phyloP scores from a whole-genome alignment of 1,140 invertebrate species.

The Drosophila simulans region DNA sequence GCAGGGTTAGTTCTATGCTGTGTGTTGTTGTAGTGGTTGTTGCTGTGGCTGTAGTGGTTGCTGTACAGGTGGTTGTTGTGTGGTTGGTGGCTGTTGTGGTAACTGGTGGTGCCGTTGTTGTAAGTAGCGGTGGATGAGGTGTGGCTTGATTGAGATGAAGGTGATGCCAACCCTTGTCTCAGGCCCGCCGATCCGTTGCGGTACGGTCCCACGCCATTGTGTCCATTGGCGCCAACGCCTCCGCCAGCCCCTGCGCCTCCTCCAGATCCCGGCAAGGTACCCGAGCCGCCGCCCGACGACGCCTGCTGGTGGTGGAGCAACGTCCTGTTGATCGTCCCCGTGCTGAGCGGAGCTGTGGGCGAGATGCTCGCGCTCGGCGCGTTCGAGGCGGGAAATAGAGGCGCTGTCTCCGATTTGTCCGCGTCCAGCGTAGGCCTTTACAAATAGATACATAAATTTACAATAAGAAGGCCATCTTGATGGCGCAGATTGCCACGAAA shows the following conservation, averaged over 20 bases:
- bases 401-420: conserved; percentile 80
- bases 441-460: not conserved
- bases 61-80: conserved; percentile 57
- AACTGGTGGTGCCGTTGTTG: conserved; percentile 56
- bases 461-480: not conserved
- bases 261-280: conserved; percentile 56
- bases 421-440: conserved; percentile 68
- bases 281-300: conserved; percentile 44
- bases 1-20: conserved; percentile 80
- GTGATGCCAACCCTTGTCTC: conserved; percentile 84
- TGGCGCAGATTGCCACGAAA: not conserved
- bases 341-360: conserved; percentile 74
- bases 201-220: conserved; percentile 62
- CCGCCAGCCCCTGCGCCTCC: conserved; percentile 35
- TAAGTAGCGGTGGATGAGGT: conserved; percentile 69
- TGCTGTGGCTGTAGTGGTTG: conserved; percentile 57
- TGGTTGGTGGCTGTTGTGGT: conserved; percentile 54
- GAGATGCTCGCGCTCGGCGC: conserved; percentile 81
- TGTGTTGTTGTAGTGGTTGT: conserved; percentile 46
- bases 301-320: conserved; percentile 82
- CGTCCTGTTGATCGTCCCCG: conserved; percentile 83
- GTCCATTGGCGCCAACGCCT: conserved; percentile 27
- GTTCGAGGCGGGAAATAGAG: conserved; percentile 79
- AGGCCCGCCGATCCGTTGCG: conserved; percentile 74
- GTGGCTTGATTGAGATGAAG: conserved; percentile 74